Evolutionary conservation across 2,888 invertebrate species (phyloP), one percentile per base, ranked within the genome.

Genomic region (Rhogogaster chlorosoma): DNA sequence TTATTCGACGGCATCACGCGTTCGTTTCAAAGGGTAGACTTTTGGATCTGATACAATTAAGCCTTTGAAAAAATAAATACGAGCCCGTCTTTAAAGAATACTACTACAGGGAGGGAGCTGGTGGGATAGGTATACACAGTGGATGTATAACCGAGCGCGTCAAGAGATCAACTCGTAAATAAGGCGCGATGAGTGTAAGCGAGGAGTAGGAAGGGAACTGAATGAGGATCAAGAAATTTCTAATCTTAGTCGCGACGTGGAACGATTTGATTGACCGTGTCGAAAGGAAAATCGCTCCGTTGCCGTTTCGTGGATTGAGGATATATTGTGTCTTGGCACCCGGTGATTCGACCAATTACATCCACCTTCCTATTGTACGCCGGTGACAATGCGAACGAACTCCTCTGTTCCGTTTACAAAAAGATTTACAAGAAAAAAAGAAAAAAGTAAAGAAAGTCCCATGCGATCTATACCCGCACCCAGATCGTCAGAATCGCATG

Each of bases 241-340:
- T 89, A 89, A 87, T 89, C 88, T 85, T 84, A 86, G 85, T 87
- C 83, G 57, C 78, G 86, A 84, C 86, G 77, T 82, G 84, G 84
- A 67, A 84, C 84, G 77, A 85, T 85, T 82, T 85, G 86, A 87
- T 87, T 85, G 82, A 57, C 85, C 85, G 84, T 83, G 86, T 86
- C 87, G 87, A 88, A 87, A 86, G 87, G 87, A 86, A 87, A 89
- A 88, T 85, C 86, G 86, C 77, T 87, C 83, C 71, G 86, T 82
- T 77, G 87, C 84, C 85, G 77, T 86, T 87, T 87, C 80, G 80
- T 61, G 61, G 36, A 57, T 38, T n/a, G 80, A 61, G 38, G 38
- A 49, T 49, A 77, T 49, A 77, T 77, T 77, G 64, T 36, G 38
- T 57, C 36, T 64, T 80, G 29, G 32, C 53, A 61, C 80, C 53